Evolutionary conservation across 2,888 invertebrate genomes (phyloP).

Genomic region (Drosophila basisetae): DNA sequence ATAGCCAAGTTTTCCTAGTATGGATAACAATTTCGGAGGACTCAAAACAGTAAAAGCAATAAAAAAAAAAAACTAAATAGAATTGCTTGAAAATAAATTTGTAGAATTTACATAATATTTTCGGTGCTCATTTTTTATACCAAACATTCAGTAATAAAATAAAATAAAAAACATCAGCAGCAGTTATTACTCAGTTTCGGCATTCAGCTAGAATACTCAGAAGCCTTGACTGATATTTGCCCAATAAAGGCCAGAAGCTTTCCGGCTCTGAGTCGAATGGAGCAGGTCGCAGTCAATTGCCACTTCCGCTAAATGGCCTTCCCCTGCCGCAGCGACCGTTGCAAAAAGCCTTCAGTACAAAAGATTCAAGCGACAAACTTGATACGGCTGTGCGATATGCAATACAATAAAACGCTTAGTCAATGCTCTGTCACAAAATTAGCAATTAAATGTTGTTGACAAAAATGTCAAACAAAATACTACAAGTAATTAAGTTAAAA

Average conservation of each 20-base stretch:
- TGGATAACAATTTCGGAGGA: neutral
- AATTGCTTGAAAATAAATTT: neutral
- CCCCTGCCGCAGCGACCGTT: constrained; percentile 41
- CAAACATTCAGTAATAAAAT: neutral
- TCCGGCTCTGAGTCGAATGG: constrained; percentile 16
- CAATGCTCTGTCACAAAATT: constrained; percentile 34
- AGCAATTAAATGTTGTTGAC: constrained; percentile 48
- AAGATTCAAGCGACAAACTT: constrained; percentile 66
- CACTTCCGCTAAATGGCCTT: constrained; percentile 66
- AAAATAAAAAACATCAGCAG: neutral
- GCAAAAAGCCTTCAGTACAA: constrained; percentile 60
- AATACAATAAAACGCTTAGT: constrained; percentile 33
- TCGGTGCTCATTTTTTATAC: neutral
- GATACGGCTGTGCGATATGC: constrained; percentile 49
- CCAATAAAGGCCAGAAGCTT: constrained; percentile 5
- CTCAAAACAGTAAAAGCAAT: neutral
- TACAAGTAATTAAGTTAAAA: constrained; percentile 31
- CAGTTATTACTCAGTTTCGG: neutral
- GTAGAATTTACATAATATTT: neutral
- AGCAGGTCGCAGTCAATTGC: constrained; percentile 40
- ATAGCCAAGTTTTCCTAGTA: neutral
- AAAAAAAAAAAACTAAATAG: neutral
- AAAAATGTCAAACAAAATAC: constrained; percentile 38
- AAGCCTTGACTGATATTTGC: constrained; percentile 12
- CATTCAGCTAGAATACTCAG: constrained; percentile 13